Base-by-base conservation (phyloP, 2,113 vertebrate species). In the Phocoena sinus region DNA sequence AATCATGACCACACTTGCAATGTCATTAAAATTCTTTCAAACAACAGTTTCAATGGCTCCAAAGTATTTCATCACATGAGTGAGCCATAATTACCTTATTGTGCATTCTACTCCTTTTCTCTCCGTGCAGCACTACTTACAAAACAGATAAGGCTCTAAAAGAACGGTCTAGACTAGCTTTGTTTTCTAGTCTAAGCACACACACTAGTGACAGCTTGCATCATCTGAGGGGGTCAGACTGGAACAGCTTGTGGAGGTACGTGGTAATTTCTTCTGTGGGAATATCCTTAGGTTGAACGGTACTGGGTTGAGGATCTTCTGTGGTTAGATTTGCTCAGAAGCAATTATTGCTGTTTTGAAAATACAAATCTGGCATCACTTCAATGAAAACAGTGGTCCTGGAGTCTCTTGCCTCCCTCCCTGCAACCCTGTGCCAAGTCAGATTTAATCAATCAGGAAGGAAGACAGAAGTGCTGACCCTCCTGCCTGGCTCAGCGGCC, bases 151-250 rank as follows among this genome's bases (percentile, higher is more conserved):
- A 31, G 11, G 4, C 23, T 74, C 97, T 80, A 12, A 21, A 41
- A 80, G 2, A 47, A 60, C 13, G 44, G 21, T 33, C 38, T 41
- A 44, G 41, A 6, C 8, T 13, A 1, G 10, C 84, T 53, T 41
- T 36, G 82, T 77, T 63, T 65, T 74, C 74, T 28, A 50, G n/a
- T 33, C 56, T 6, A 17, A 67, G 80, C 53, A 47, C 38, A 44
- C 53, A 41, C 17, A 6, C 0, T 25, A 2, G 3, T 38, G 63
- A 38, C 50, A 31, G 67, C 38, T 36, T 8, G 8, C 0, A 0
- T 25, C 85, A 11, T 18, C 56, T 9, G 18, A 41, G 41, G 41
- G 60, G 12, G 62, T 41, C 1, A 14, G 23, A 47, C 14, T 18
- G 28, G 14, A 44, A 20, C 41, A 33, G 31, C 60, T 28, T 28